Percentiles rank a stretch among this genome's conserved stretches.
Evolutionary conservation across 2,888 invertebrate species (phyloP).

Genomic region (Anthoptus insignis): DNA sequence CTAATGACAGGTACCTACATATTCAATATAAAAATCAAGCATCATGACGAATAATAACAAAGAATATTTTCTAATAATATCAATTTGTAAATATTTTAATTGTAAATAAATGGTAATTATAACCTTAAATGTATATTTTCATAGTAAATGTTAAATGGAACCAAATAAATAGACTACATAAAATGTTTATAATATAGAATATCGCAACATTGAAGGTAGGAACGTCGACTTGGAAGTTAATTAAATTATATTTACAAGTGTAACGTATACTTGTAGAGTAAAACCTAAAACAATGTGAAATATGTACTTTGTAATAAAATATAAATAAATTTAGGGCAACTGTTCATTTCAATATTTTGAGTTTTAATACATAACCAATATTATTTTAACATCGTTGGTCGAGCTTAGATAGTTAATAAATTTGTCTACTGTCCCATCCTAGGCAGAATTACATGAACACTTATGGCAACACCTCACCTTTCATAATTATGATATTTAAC

Average conservation of each 20-base stretch:
- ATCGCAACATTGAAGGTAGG: slow-evolving; percentile 36
- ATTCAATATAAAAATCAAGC: too few relatives aligned
- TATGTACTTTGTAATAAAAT: neutral
- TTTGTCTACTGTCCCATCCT: slow-evolving; percentile 57
- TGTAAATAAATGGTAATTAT: slow-evolving; percentile 70
- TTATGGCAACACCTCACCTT: neutral
- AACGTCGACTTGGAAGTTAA: slow-evolving; percentile 45
- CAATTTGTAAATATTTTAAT: slow-evolving; percentile 67
- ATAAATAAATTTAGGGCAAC: neutral
- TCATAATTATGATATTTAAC: neutral
- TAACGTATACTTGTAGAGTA: neutral
- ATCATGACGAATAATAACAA: slow-evolving; percentile 8
- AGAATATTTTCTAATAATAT: slow-evolving; percentile 59
- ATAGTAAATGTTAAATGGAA: slow-evolving; percentile 84
- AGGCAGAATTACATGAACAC: neutral
- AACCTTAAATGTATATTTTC: slow-evolving; percentile 84
- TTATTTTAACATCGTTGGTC: slow-evolving; percentile 50
- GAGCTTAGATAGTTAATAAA: slow-evolving; percentile 66
- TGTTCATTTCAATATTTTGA: neutral
- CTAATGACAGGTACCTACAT: neutral
- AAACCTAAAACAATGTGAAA: slow-evolving; percentile 6
- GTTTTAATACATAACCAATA: neutral
- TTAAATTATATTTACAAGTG: slow-evolving; percentile 24
- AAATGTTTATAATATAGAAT: slow-evolving; percentile 45
- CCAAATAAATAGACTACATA: slow-evolving; percentile 74